Evolutionary conservation across 2,888 invertebrate species (phyloP).

Genomic region (Heliconius ethilla): DNA sequence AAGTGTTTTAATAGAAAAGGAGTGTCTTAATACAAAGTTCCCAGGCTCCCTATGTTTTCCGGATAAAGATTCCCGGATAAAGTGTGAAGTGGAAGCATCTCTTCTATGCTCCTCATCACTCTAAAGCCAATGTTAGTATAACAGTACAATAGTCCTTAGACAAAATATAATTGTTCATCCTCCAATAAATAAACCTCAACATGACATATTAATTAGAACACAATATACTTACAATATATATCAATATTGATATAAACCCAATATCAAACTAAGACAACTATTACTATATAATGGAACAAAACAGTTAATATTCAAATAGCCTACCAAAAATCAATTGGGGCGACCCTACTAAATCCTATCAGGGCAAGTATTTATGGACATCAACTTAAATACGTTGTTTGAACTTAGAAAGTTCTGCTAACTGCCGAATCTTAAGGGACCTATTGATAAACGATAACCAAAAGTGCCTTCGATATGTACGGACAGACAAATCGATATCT

Average conservation of each 20-base stretch:
- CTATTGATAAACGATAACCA: slow-evolving; percentile 36
- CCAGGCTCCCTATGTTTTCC: no score
- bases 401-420: slow-evolving; percentile 40
- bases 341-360: slow-evolving; percentile 44
- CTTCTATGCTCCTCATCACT: neutral
- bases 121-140: neutral
- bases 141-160: neutral
- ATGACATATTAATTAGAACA: slow-evolving; percentile 10
- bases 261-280: slow-evolving; percentile 16
- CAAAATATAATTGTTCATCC: neutral
- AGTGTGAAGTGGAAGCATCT: no score
- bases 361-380: slow-evolving; percentile 43
- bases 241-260: slow-evolving; percentile 15
- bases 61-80: no score
- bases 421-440: slow-evolving; percentile 35
- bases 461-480: slow-evolving; percentile 16
- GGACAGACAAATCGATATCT: slow-evolving; percentile 12
- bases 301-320: slow-evolving; percentile 40
- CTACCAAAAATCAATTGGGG: slow-evolving; percentile 44
- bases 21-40: no score
- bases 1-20: no score
- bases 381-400: slow-evolving; percentile 45
- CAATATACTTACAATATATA: neutral
- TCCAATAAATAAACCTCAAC: neutral
- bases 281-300: slow-evolving; percentile 25